Conservation (phyloP, 2,888 invertebrate genomes). For the Noctua janthina region DNA sequence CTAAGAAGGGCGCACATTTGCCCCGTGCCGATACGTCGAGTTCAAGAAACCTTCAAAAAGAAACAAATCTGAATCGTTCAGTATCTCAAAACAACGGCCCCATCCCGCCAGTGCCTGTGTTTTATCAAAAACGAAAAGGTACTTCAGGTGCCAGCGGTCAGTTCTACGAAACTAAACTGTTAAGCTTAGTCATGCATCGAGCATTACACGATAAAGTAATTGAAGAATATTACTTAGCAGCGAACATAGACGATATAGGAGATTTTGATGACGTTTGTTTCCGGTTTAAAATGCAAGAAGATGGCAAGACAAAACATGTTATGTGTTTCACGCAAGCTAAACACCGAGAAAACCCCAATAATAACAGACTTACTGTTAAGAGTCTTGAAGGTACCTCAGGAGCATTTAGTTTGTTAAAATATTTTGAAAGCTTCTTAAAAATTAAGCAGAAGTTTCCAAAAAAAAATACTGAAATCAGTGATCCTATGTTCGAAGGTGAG, state of each 20-base stretch:
- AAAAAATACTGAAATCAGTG: slow-evolving; percentile 41
- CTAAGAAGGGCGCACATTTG: slow-evolving; percentile 29
- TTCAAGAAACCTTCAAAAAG: slow-evolving; percentile 18
- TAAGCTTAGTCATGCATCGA: slow-evolving; percentile 69
- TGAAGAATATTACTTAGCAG: slow-evolving; percentile 68
- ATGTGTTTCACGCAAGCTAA: slow-evolving; percentile 73
- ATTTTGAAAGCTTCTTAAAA: slow-evolving; percentile 72
- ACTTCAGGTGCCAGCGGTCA: slow-evolving; percentile 65
- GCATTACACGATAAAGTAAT: slow-evolving; percentile 68
- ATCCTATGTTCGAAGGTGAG: slow-evolving; percentile 70
- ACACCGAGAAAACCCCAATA: slow-evolving; percentile 69
- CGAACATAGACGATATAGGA: slow-evolving; percentile 72
- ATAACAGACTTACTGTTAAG: slow-evolving; percentile 66
- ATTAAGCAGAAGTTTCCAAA: slow-evolving; percentile 68
- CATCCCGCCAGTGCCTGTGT: slow-evolving; percentile 9
- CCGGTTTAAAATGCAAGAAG: slow-evolving; percentile 63
- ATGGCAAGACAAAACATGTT: slow-evolving; percentile 53
- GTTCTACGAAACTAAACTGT: slow-evolving; percentile 70
- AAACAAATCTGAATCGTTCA: slow-evolving; percentile 16
- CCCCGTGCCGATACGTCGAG: neutral
- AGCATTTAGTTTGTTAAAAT: slow-evolving; percentile 69
- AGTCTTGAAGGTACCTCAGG: slow-evolving; percentile 64
- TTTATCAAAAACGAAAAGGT: slow-evolving; percentile 60
- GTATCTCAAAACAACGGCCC: neutral
- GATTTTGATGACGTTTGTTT: slow-evolving; percentile 74